phyloP scores from a whole-genome alignment of 23 tunicate species.

The Trididemnum miniatum region DNA sequence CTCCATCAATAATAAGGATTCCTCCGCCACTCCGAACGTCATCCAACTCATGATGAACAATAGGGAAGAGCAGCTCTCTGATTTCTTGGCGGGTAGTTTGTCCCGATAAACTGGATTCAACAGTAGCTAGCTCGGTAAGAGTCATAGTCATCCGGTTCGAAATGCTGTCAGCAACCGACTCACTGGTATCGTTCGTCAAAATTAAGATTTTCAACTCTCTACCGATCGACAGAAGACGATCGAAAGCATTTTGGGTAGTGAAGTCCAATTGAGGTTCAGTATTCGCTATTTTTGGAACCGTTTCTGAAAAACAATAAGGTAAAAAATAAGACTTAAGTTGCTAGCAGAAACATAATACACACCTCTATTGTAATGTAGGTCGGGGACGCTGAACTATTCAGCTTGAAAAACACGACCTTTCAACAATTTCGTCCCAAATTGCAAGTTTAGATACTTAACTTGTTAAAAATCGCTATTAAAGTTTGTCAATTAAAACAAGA shows the following conservation, averaged over 20 bases:
- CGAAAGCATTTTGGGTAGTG: not conserved
- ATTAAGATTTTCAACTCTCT: constrained; percentile 28
- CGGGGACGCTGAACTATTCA: too few relatives aligned
- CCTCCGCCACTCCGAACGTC: not conserved
- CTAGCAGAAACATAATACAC: too few relatives aligned
- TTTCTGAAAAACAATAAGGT: too few relatives aligned
- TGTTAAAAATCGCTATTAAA: too few relatives aligned
- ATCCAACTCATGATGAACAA: constrained; percentile 18
- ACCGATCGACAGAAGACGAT: constrained; percentile 24
- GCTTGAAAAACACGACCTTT: too few relatives aligned
- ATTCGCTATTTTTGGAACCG: not conserved
- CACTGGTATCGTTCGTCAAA: constrained; percentile 18
- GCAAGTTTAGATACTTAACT: too few relatives aligned
- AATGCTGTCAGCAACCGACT: constrained; percentile 28
- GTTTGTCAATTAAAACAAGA: too few relatives aligned
- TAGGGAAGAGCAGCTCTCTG: constrained; percentile 12
- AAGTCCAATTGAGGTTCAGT: not conserved
- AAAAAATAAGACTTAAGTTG: too few relatives aligned
- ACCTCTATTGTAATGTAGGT: too few relatives aligned
- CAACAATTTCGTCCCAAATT: too few relatives aligned
- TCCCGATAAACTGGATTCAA: not conserved
- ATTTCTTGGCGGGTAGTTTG: constrained; percentile 1
- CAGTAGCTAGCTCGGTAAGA: constrained; percentile 18
- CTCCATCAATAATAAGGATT: not conserved
- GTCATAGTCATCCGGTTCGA: constrained; percentile 10